A percentile compares a stretch with the other conserved stretches of the same genome.
phyloP scores from a whole-genome alignment of 35 echinoderm and acorn worm species.

The Apostichopus japonicus region DNA sequence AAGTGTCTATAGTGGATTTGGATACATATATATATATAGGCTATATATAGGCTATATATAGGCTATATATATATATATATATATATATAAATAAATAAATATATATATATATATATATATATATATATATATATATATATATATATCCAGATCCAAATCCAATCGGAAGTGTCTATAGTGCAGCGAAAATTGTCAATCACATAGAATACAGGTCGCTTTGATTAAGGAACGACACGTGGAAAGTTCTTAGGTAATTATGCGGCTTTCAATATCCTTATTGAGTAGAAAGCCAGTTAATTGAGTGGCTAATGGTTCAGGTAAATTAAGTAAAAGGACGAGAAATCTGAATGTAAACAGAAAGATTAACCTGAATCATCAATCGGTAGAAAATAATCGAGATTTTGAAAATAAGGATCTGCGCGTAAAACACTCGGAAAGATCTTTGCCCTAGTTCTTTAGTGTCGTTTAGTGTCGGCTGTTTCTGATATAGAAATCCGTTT shows the following conservation, averaged over 20 bases:
- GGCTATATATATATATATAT: too few species aligned
- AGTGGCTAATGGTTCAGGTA: neutral
- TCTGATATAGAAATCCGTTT: neutral
- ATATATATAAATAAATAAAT: too few species aligned
- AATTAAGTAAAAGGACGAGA: neutral
- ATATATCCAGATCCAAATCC: neutral
- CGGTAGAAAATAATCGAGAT: neutral
- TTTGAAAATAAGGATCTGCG: neutral
- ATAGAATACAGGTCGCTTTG: neutral
- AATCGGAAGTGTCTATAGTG: too few species aligned
- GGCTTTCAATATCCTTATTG: neutral
- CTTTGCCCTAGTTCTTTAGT: neutral
- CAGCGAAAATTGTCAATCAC: neutral
- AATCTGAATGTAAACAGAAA: neutral
- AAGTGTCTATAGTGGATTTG: too few species aligned
- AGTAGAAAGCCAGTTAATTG: neutral
- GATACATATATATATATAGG: too few species aligned
- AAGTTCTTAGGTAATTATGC: too few species aligned
- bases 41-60: too few species aligned
- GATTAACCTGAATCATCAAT: neutral
- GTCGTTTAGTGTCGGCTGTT: neutral
- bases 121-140: neutral
- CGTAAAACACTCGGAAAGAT: neutral
- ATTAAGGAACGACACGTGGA: too few species aligned
- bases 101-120: neutral